Conservation (phyloP, 35 echinoderm and acorn worm species). For the Apostichopus parvimensis region DNA sequence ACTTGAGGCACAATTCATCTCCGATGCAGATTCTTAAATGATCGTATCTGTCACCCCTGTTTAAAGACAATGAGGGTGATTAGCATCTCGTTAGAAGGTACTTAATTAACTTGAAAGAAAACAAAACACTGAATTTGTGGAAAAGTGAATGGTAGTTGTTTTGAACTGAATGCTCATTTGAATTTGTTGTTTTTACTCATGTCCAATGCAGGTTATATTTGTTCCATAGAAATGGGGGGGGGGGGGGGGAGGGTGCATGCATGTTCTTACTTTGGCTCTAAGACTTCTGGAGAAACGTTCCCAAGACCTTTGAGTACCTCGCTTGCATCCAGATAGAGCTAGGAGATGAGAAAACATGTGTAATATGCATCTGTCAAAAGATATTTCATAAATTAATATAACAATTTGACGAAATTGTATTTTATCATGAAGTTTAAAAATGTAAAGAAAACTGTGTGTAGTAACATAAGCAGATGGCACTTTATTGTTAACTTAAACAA, state of each 20-base stretch:
- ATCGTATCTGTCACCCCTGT: slow-evolving; percentile 88
- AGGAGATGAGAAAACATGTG: neutral
- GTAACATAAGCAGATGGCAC: too few species aligned
- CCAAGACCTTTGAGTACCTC: slow-evolving; percentile 58
- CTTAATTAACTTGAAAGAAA: too few species aligned
- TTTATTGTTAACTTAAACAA: too few species aligned
- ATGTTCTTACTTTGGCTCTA: slow-evolving; percentile 61
- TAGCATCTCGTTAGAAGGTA: neutral
- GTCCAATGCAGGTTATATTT: neutral
- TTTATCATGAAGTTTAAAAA: too few species aligned
- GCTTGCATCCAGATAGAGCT: slow-evolving; percentile 73
- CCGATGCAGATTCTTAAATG: slow-evolving; percentile 81
- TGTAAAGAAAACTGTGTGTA: too few species aligned
- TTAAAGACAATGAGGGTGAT: neutral
- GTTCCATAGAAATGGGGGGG: neutral
- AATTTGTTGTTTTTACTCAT: neutral
- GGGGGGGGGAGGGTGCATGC: too few species aligned
- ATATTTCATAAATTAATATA: too few species aligned
- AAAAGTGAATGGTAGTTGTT: too few species aligned
- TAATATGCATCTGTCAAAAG: too few species aligned
- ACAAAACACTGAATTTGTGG: too few species aligned
- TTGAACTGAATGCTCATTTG: too few species aligned
- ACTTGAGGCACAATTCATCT: slow-evolving; percentile 61
- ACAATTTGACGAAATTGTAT: too few species aligned
- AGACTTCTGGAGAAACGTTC: slow-evolving; percentile 21